Base-by-base conservation (phyloP, 2,888 invertebrate species). In the Clistopyga incitator region DNA sequence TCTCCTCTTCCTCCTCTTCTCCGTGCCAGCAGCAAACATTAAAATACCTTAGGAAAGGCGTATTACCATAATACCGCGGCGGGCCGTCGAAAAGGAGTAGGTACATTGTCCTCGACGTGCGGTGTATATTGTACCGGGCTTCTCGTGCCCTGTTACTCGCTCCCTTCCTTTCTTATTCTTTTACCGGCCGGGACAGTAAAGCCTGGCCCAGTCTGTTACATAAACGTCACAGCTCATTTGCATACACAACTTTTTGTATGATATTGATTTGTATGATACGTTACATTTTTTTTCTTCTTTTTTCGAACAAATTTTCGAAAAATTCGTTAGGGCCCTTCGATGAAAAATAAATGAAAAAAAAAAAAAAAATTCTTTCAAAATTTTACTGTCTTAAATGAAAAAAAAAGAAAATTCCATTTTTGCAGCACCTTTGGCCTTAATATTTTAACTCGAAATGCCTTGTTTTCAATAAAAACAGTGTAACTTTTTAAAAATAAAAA, bases 11-110 rank as follows among this genome's bases (percentile, higher is more conserved):
- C 42, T 61, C 59, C 20, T 38, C 61, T 61, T 52, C 72, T 68
- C 50, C 45, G 50, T 74, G 45, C 64, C 25, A 42, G 65, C 75
- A 77, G 72, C 78, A 78, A 84, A 85, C 83, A 85, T 80, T 82
- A 85, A 85, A 86, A 85, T 86, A 78, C 78, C 82, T 76, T 78
- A 65, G 77, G 76, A 82, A 75, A 74, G 74, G 59, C 74, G 67
- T 67, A 84, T 84, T 84, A 84, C 78, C 84, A 83, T 85, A 85
- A 83, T 80, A 75, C 74, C 67, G 61, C 64, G 74, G 34, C 74
- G 67, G 70, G 81, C 75, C 75, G 81, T 84, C 78, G 67, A 65
- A 75, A 68, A 79, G 52, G 70, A 77, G 64, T 77, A 52, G 56
- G 74, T 74, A 84, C 77, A 80, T 84, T 82, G 82, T 82, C 74